Evolutionary conservation across 2,888 invertebrate genomes (phyloP).

Genomic region (Drymonia ruficornis): DNA sequence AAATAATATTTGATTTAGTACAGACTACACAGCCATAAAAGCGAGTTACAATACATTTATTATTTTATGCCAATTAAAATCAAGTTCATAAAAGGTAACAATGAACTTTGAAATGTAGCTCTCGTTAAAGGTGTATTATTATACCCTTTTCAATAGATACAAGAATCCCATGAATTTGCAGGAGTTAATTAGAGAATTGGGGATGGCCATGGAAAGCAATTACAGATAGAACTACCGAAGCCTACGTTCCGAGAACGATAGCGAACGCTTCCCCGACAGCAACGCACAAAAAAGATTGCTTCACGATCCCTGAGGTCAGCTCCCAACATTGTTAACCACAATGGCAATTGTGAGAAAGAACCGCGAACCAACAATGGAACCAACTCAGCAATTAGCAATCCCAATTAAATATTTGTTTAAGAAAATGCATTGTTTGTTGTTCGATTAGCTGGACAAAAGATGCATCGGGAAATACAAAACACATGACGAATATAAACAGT

Average conservation of each 20-base stretch:
- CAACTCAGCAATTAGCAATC: conserved; percentile 74
- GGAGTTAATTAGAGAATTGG: conserved; percentile 8
- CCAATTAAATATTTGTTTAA: conserved; percentile 77
- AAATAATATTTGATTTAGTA: conserved; percentile 12
- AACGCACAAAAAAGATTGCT: conserved; percentile 58
- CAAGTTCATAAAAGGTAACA: no score
- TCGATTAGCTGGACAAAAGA: conserved; percentile 56
- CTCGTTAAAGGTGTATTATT: no score
- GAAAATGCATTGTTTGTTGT: conserved; percentile 55
- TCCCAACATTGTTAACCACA: conserved; percentile 82
- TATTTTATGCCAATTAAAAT: no score
- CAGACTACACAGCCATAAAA: no score
- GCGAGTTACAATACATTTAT: no score
- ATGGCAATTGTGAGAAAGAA: conserved; percentile 82
- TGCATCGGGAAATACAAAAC: conserved; percentile 41
- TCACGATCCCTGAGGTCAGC: conserved; percentile 74
- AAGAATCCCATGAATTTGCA: no score
- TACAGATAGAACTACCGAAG: conserved; percentile 22
- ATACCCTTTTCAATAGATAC: no score
- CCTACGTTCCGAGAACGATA: conserved; percentile 48
- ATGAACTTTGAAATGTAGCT: no score
- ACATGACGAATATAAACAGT: conserved; percentile 7
- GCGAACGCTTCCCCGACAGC: conserved; percentile 41
- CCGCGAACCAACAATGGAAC: conserved; percentile 70
- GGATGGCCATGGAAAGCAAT: conserved; percentile 11